Percentiles rank a stretch among this genome's conserved stretches.
These are phyloP conservation scores for Whitmania pigra DNA, from an alignment of 1,140 invertebrate species.

Conservation along the genomic window DNA sequence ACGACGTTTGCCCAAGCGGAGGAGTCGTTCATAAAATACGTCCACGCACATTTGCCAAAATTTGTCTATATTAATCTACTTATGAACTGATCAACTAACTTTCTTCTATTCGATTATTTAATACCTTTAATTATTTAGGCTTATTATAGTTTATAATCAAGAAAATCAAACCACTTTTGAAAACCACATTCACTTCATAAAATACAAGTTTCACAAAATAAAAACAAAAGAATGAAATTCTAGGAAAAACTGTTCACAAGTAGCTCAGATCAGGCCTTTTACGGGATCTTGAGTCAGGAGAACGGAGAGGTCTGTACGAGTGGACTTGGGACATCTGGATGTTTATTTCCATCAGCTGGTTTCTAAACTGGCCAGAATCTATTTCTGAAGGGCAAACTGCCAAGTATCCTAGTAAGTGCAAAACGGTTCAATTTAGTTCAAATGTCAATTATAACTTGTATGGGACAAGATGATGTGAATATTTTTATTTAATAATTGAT, in stretches of 20 bases:
- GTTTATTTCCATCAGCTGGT: conserved; percentile 53
- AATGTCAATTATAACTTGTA: background rate
- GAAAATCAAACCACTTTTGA: too few relatives aligned
- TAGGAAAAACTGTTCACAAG: background rate
- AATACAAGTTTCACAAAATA: too few relatives aligned
- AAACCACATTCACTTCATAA: too few relatives aligned
- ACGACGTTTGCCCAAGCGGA: too few relatives aligned
- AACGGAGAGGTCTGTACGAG: background rate
- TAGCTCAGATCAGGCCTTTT: conserved; percentile 9
- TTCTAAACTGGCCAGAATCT: conserved; percentile 53
- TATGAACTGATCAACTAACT: too few relatives aligned
- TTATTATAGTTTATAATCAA: too few relatives aligned
- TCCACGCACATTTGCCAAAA: too few relatives aligned
- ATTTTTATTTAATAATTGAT: conserved; percentile 2
- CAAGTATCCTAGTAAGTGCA: conserved; percentile 48
- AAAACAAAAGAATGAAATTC: too few relatives aligned
- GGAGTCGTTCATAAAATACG: too few relatives aligned
- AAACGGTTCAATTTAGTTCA: conserved; percentile 19
- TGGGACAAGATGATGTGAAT: conserved; percentile 22
- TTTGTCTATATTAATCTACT: too few relatives aligned
- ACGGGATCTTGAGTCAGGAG: conserved; percentile 2
- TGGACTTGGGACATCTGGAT: conserved; percentile 50
- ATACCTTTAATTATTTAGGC: too few relatives aligned
- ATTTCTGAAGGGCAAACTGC: conserved; percentile 51
- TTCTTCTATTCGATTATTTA: too few relatives aligned